Conservation (phyloP, 1,140 invertebrate genomes). For the Zaprionus ornatus region DNA sequence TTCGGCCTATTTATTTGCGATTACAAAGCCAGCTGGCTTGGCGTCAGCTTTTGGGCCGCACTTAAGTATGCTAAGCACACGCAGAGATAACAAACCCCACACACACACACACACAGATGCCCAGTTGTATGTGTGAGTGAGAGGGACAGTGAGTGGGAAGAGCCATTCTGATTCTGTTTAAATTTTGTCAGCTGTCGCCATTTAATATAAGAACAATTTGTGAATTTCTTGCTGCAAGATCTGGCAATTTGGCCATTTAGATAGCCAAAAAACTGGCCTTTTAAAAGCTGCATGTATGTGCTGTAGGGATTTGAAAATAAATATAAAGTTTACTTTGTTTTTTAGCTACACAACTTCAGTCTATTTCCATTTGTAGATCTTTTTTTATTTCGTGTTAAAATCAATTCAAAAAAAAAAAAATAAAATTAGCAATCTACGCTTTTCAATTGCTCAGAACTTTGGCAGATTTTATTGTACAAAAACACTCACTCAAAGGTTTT, state of each 20-base stretch:
- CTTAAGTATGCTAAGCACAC: conserved; percentile 61
- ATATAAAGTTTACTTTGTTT: background rate
- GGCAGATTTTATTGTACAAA: too few relatives aligned
- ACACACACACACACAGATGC: conserved; percentile 16
- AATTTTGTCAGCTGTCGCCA: conserved; percentile 21
- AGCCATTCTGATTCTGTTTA: conserved; percentile 1
- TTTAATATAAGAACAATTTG: conserved; percentile 23
- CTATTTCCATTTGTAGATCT: too few relatives aligned
- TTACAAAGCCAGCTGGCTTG: background rate
- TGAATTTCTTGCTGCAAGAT: background rate
- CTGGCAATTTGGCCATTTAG: background rate
- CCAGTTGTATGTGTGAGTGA: background rate
- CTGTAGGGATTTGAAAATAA: background rate
- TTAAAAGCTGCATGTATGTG: background rate
- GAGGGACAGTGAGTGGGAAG: background rate
- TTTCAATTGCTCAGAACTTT: too few relatives aligned
- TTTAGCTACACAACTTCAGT: background rate
- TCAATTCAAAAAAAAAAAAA: too few relatives aligned
- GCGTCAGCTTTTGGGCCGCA: conserved; percentile 25
- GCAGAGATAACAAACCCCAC: conserved; percentile 37
- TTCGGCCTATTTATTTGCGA: conserved; percentile 23
- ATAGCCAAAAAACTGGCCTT: background rate
- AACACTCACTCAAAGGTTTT: background rate
- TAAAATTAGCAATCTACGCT: too few relatives aligned
- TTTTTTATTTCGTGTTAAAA: background rate